phyloP scores from a whole-genome alignment of 64 coral and sea anemone species.

The Catalaphyllia jardinei region DNA sequence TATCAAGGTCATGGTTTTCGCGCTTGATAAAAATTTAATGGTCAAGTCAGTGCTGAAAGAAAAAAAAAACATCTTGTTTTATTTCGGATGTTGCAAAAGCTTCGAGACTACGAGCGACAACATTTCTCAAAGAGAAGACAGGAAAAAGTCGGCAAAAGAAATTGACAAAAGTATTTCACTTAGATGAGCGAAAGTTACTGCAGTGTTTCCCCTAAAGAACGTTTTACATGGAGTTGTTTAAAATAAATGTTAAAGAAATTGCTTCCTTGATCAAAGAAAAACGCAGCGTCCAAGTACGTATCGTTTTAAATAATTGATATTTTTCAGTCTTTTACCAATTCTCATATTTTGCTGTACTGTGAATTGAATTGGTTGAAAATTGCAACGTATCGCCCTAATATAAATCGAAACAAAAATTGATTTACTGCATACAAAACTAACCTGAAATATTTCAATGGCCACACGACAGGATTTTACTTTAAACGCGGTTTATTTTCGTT shows the following conservation, averaged over 20 bases:
- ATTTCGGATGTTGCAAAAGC: constrained; percentile 8
- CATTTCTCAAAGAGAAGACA: not conserved
- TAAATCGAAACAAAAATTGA: not conserved
- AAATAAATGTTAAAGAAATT: constrained; percentile 17
- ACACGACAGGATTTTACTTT: no score
- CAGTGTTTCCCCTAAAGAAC: not conserved
- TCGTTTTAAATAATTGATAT: constrained; percentile 37
- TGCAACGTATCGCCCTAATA: not conserved
- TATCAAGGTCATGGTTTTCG: not conserved
- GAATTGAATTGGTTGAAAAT: not conserved
- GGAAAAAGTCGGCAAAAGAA: not conserved
- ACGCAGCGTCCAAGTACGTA: not conserved
- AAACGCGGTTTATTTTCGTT: not conserved
- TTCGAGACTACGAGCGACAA: not conserved
- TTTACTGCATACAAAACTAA: not conserved
- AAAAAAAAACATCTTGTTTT: constrained; percentile 6
- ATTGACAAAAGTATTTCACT: not conserved
- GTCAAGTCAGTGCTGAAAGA: not conserved
- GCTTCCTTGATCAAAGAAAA: not conserved
- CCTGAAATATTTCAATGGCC: not conserved
- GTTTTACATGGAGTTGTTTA: not conserved
- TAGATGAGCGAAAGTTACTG: not conserved
- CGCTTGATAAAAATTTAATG: constrained; percentile 22
- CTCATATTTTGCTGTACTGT: not conserved
- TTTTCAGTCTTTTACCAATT: constrained; percentile 16